These are phyloP conservation scores for Heliconius eleuchia DNA, from an alignment of 1,140 invertebrate genomes.

Conservation along the genomic window DNA sequence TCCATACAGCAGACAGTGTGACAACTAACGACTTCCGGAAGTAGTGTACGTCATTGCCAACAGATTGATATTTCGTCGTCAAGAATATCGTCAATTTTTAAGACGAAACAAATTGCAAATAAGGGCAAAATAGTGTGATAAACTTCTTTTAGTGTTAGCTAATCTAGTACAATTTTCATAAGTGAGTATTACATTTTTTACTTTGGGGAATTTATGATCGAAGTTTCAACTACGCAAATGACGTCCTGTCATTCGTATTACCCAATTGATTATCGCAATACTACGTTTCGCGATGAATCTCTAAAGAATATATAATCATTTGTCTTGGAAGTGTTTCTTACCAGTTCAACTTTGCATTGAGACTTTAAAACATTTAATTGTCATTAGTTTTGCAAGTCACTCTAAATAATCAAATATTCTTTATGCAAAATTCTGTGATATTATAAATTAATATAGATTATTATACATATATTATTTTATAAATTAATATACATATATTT, in stretches of 20 bases:
- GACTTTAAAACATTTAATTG: conserved; percentile 5
- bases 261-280: conserved; percentile 68
- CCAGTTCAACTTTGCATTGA: not conserved
- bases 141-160: conserved; percentile 71
- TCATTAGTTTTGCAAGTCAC: conserved; percentile 67
- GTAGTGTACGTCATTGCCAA: conserved; percentile 78
- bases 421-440: conserved; percentile 55
- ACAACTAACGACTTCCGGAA: conserved; percentile 57
- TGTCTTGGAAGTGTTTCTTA: conserved; percentile 19
- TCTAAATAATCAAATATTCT: conserved; percentile 51
- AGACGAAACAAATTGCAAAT: conserved; percentile 69
- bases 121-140: conserved; percentile 73
- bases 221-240: conserved; percentile 70
- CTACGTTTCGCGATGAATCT: conserved; percentile 52
- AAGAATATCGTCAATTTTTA: conserved; percentile 67
- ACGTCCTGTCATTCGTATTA: conserved; percentile 75
- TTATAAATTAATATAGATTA: conserved; percentile 47
- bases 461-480: conserved; percentile 33
- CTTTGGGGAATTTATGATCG: conserved; percentile 46
- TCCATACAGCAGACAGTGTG: conserved; percentile 32
- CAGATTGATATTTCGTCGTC: conserved; percentile 70
- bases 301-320: conserved; percentile 42
- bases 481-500: conserved; percentile 58
- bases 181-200: conserved; percentile 67
- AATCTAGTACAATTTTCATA: conserved; percentile 76